A percentile compares a stretch with the other conserved stretches of the same genome.
Conservation (phyloP, 2,797 vertebrate genomes). For the Cephalopachus bancanus region DNA sequence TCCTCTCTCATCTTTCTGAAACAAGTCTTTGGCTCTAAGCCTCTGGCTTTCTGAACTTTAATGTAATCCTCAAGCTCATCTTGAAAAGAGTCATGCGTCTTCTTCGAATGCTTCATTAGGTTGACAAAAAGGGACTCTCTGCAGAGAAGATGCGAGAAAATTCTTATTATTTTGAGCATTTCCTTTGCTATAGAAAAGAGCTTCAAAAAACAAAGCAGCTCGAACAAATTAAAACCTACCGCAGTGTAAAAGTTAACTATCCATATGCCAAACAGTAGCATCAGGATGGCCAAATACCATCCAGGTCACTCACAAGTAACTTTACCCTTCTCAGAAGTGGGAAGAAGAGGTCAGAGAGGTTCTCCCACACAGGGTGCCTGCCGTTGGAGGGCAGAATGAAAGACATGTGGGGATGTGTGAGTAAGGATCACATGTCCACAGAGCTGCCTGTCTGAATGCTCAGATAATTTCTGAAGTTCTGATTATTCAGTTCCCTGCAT, state of each 20-base stretch:
- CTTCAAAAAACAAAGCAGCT: constrained; percentile 50
- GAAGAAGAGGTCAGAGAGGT: background rate
- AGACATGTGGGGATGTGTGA: background rate
- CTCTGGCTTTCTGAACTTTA: constrained; percentile 92
- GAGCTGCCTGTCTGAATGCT: background rate
- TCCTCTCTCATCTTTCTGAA: constrained; percentile 82
- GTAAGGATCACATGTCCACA: background rate
- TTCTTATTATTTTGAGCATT: constrained; percentile 68
- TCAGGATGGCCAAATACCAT: background rate
- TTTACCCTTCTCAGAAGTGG: background rate
- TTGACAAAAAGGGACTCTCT: constrained; percentile 91
- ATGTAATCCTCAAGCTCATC: constrained; percentile 93
- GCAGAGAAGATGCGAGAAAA: constrained; percentile 77
- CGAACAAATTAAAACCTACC: constrained; percentile 66
- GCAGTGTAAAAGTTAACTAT: constrained; percentile 38
- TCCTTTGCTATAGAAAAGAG: constrained; percentile 62
- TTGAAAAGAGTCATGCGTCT: constrained; percentile 91
- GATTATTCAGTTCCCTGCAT: background rate
- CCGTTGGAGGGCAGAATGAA: background rate
- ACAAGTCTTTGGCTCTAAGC: constrained; percentile 88
- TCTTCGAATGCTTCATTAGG: constrained; percentile 90
- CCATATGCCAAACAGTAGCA: constrained; percentile 19
- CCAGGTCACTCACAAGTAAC: background rate
- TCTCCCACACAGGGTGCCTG: background rate
- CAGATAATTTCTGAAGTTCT: constrained; percentile 45